Base-by-base conservation (phyloP, 2,113 vertebrate species). In the Hemicordylus capensis region DNA sequence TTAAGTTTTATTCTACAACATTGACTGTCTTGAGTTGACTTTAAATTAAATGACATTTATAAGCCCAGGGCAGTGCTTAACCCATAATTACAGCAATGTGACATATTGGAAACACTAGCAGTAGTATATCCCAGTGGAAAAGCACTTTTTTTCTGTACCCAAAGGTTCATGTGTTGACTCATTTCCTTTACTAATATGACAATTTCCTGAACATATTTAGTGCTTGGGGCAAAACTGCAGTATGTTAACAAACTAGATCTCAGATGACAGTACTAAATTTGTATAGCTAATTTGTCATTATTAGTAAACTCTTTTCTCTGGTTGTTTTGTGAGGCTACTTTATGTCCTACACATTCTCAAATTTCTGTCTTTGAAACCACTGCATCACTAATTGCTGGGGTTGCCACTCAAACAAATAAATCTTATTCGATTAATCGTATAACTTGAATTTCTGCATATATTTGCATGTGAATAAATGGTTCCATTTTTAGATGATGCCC, bases 51-150 rank as follows among this genome's bases (percentile, higher is more conserved):
- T 97, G 96, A 95, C 96, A 97, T 94, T 95, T 95, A 90, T 87
- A 96, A 95, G 97, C 97, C 97, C 97, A 96, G 96, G 98, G 98
- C 97, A 96, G 96, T 98, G 97, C 96, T 99, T 99, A 98, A 99
- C 98, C 98, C 92, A 86, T 98, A 98, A 98, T 99, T 98, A 97
- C 95, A 95, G 94, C 95, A 94, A 59, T 97, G 97, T 98, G 97
- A 97, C 95, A 93, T 94, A 95, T 97, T 96, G 96, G 98, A 98
- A 99, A 98, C 94, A 95, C 95, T 96, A 98, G 96, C 96, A 95
- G 91, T 96, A 96, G 96, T 94, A 90, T 95, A 87, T 98, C 97
- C 97, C 97, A 97, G 93, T 97, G 97, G 97, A 96, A 95, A 96
- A 95, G 94, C 87, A 93, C 96, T 97, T 96, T 96, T 91, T 96